Base-by-base conservation (phyloP, 2,888 invertebrate species). In the Stomorhina lunata region DNA sequence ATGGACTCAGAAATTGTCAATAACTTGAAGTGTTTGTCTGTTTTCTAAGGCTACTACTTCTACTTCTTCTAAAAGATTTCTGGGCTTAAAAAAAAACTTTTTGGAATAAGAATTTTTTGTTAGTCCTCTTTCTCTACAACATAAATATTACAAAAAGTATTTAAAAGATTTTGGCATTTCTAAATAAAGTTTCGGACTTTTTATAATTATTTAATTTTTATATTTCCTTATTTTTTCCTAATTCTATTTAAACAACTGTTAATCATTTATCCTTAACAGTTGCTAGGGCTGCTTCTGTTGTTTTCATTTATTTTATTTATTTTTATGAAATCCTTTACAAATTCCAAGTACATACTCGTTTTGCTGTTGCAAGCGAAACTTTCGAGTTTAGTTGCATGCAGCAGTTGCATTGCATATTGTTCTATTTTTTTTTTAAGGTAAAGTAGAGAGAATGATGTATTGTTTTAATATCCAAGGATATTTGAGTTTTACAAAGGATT, bases 381-480 rank as follows among this genome's bases (percentile, higher is more conserved):
- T 27, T 9, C 4, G 25, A n/a, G 50, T 5, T 53, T 12, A 29
- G 5, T 40, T 68, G 27, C 25, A 20, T 37, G 57, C 76, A 40
- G 40, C 32, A 50, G 61, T 45, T 37, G 20, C 34, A 71, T 20
- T 78, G 53, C 45, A 63, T 50, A 32, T n/a, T n/a, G 12, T n/a
- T 55, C 27, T 29, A 29, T 27, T n/a, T 29, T 43, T 76, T 34
- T 45, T 48, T 50, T 5, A 1, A 1, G 29, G 37, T 27, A 40
- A 27, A 68, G 68, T 15, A 45, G 48, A 25, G 50, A 32, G 32
- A 20, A 57, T n/a, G 15, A 40, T 27, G 48, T 71, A 71, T 72
- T 79, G 55, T 72, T 79, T 72, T 59, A 40, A 6, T 34, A 29
- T 50, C 9, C 71, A 79, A 79, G 78, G 72, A 65, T 59, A 37